phyloP scores from a whole-genome alignment of 2,113 vertebrate genomes.

The Rousettus leschenaultii region DNA sequence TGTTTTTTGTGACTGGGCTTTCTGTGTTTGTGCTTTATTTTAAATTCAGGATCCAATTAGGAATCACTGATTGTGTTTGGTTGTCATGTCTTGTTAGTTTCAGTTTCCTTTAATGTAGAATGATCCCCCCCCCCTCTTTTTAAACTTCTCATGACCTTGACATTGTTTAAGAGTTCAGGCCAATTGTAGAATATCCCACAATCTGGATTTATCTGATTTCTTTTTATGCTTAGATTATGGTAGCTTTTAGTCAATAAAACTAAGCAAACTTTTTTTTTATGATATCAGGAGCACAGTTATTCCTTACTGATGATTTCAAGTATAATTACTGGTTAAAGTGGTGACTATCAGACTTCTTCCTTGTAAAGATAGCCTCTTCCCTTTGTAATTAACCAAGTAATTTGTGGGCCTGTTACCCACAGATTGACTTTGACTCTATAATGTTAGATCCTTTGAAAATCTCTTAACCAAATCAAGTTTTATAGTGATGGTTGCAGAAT shows the following conservation, averaged over 20 bases:
- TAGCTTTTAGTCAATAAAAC: neutral
- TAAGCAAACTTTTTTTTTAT: neutral
- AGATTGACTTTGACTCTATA: neutral
- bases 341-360: neutral
- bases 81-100: slow-evolving; percentile 14
- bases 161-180: neutral
- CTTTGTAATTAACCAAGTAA: slow-evolving; percentile 12
- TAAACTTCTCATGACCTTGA: neutral
- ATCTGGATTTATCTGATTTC: neutral
- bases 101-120: neutral
- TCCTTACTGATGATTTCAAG: neutral
- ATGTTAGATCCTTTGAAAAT: neutral
- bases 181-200: neutral
- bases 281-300: neutral
- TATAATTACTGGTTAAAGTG: neutral
- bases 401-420: neutral
- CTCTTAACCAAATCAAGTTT: neutral
- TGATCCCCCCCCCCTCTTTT: neutral
- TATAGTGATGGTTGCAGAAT: neutral
- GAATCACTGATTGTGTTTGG: neutral
- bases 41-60: neutral
- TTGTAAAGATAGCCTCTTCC: neutral
- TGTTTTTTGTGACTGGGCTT: neutral
- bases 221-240: slow-evolving; percentile 13
- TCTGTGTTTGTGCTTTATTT: neutral